Conservation (phyloP, 92 coral and sea anemone species). For the Virgularia gustaviana region DNA sequence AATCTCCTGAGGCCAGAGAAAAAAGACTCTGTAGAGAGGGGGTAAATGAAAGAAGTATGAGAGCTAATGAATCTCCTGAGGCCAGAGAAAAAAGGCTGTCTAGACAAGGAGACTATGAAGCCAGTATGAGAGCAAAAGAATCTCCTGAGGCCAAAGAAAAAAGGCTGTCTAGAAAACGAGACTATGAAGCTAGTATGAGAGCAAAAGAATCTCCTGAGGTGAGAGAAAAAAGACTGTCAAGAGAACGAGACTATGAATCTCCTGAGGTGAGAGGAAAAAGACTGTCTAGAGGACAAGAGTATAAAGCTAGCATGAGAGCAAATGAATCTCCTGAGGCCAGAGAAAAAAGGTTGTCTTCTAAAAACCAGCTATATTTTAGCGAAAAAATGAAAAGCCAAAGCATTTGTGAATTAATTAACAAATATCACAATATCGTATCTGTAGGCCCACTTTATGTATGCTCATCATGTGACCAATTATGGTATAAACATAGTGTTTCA, state of each 20-base stretch:
- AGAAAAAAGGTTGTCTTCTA: no score
- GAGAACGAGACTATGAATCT: neutral
- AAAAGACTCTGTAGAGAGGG: no score
- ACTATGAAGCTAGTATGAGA: no score
- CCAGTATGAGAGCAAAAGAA: neutral
- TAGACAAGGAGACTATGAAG: neutral
- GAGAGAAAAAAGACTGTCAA: neutral
- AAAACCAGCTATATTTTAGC: no score
- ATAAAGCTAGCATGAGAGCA: no score
- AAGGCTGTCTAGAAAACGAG: neutral
- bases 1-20: no score
- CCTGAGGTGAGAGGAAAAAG: neutral
- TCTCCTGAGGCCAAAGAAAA: neutral
- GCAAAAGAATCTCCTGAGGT: no score
- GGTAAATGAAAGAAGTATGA: no score
- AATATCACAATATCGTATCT: conserved; percentile 55
- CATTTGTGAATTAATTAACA: neutral
- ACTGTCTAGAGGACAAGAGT: neutral
- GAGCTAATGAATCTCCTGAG: neutral
- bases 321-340: no score
- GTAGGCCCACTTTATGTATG: conserved; percentile 62
- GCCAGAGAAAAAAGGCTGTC: neutral
- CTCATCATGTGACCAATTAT: conserved; percentile 62
- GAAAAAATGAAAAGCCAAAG: no score
- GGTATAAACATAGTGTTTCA: conserved; percentile 54